These are phyloP conservation scores for Drosophila paramelanica DNA, from an alignment of 2,888 invertebrate species.

Conservation along the genomic window DNA sequence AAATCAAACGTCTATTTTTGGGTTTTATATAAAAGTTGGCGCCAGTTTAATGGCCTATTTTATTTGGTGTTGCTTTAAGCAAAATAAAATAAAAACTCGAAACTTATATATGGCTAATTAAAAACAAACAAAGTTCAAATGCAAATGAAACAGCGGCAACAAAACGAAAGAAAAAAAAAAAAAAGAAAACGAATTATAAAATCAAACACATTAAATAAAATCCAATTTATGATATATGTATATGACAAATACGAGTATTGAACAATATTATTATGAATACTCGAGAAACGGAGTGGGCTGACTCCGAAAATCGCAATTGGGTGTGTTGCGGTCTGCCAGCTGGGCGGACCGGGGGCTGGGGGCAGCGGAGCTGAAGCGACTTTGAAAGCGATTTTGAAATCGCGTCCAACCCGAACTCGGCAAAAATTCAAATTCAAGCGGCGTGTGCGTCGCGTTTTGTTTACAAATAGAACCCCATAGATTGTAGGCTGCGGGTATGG, in stretches of 20 bases:
- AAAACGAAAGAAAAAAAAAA: neutral
- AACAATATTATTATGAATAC: slow-evolving; percentile 46
- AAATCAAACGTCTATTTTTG: slow-evolving; percentile 36
- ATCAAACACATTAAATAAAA: slow-evolving; percentile 37
- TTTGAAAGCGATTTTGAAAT: slow-evolving; percentile 65
- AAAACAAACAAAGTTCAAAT: slow-evolving; percentile 56
- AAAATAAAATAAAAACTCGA: slow-evolving; percentile 13
- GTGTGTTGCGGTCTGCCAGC: slow-evolving; percentile 5
- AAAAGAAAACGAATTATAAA: slow-evolving; percentile 13
- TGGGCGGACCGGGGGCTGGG: neutral
- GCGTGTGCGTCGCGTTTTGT: slow-evolving; percentile 68
- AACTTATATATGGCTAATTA: slow-evolving; percentile 55
- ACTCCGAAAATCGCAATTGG: slow-evolving; percentile 25
- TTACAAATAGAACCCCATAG: slow-evolving; percentile 64
- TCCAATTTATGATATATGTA: slow-evolving; percentile 47
- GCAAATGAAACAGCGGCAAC: slow-evolving; percentile 46
- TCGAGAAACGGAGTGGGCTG: slow-evolving; percentile 30
- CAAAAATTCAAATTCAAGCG: slow-evolving; percentile 65
- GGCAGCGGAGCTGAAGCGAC: slow-evolving; percentile 30
- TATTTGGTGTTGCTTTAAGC: slow-evolving; percentile 20
- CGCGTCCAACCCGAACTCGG: slow-evolving; percentile 46
- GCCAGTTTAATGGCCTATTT: slow-evolving; percentile 36
- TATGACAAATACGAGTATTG: slow-evolving; percentile 45
- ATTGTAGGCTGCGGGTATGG: slow-evolving; percentile 5
- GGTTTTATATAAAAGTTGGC: slow-evolving; percentile 30